Evolutionary conservation across 53 echinoderm and acorn worm species (phyloP).

Genomic region (Echinometra lucunter): DNA sequence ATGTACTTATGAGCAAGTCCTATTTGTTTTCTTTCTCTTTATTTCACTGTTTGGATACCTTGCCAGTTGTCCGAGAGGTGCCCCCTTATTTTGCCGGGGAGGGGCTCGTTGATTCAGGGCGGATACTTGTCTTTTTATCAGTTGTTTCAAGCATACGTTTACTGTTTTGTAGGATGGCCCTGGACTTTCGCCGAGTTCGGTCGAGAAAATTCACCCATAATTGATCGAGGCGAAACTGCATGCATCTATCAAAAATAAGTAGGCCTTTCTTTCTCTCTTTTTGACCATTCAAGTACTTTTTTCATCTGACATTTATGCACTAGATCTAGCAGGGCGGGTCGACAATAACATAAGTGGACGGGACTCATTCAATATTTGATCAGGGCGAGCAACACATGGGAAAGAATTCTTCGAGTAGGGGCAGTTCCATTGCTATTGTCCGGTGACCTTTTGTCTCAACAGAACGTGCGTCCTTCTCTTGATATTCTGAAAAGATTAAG

Average conservation of each 20-base stretch:
- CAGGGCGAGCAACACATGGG: not conserved
- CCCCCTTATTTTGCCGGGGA: too few species aligned
- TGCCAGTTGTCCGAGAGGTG: too few species aligned
- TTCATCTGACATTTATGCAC: slow-evolving; percentile 51
- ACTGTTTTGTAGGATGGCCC: not conserved
- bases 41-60: too few species aligned
- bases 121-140: too few species aligned
- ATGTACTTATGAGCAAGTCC: too few species aligned
- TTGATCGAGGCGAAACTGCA: not conserved
- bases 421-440: slow-evolving; percentile 43
- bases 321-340: slow-evolving; percentile 57
- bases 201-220: not conserved
- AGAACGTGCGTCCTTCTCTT: not conserved
- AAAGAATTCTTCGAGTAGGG: slow-evolving; percentile 51
- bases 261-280: too few species aligned
- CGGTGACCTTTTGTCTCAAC: not conserved
- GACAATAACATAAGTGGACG: slow-evolving; percentile 26
- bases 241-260: not conserved
- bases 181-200: not conserved
- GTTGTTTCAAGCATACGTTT: too few species aligned
- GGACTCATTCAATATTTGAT: slow-evolving; percentile 45
- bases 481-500: not conserved
- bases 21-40: too few species aligned
- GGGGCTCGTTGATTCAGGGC: too few species aligned
- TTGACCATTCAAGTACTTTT: not conserved